Evolutionary conservation across 2,888 invertebrate species (phyloP).

Genomic region (Matsumyia berberina): DNA sequence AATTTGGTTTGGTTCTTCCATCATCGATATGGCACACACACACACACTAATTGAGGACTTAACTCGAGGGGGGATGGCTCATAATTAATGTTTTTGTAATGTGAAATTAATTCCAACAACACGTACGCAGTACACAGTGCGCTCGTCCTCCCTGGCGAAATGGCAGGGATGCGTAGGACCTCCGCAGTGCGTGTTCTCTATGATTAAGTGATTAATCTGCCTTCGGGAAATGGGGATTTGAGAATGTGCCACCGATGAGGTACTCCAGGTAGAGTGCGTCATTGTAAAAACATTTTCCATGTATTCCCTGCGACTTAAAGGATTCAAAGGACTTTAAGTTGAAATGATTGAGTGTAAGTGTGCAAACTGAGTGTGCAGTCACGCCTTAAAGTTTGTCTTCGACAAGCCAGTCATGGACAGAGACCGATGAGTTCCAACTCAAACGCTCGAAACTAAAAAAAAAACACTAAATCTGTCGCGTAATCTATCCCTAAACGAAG

Average conservation of each 20-base stretch:
- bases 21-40: slow-evolving; percentile 1
- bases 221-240: slow-evolving; percentile 32
- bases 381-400: no score
- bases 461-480: background rate
- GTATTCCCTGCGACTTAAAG: background rate
- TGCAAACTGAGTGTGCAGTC: no score
- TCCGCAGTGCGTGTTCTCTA: slow-evolving; percentile 25
- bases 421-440: no score
- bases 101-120: slow-evolving; percentile 47
- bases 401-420: no score
- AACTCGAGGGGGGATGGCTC: slow-evolving; percentile 39
- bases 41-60: slow-evolving; percentile 46
- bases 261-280: background rate
- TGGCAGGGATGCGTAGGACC: slow-evolving; percentile 26
- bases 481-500: slow-evolving; percentile 10
- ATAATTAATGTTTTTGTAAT: slow-evolving; percentile 62
- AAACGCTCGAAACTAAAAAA: background rate
- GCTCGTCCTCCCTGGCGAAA: slow-evolving; percentile 16
- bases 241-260: background rate
- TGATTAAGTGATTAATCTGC: slow-evolving; percentile 59
- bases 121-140: slow-evolving; percentile 2
- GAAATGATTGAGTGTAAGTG: background rate
- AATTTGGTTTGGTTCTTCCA: background rate
- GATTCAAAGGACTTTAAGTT: background rate
- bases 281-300: background rate